A percentile compares a stretch with the other conserved stretches of the same genome.
Evolutionary conservation across 2,113 vertebrate genomes (phyloP).

Genomic region (Chelonoidis abingdonii): DNA sequence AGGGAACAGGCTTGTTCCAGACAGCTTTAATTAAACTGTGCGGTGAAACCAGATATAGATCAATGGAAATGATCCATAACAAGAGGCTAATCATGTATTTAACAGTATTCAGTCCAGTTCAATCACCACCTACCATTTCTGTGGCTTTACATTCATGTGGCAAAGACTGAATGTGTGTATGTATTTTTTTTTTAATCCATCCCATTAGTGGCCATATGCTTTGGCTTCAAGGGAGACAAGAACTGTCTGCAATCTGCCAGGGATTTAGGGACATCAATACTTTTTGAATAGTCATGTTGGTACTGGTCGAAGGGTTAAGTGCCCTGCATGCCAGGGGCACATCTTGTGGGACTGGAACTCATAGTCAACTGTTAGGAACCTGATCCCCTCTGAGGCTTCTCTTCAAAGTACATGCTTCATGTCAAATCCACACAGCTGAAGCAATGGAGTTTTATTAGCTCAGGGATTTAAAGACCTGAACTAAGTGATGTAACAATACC

Average conservation of each 20-base stretch:
- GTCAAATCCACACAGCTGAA: conserved; percentile 75
- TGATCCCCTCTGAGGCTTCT: conserved; percentile 76
- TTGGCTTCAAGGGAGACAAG: conserved; percentile 80
- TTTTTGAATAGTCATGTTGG: conserved; percentile 87
- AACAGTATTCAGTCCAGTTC: conserved; percentile 79
- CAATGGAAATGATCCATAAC: conserved; percentile 85
- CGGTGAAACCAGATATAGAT: conserved; percentile 82
- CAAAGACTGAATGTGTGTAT: conserved; percentile 73
- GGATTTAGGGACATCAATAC: conserved; percentile 90
- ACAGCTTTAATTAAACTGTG: conserved; percentile 86
- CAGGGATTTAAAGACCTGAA: conserved; percentile 77
- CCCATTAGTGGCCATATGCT: conserved; percentile 89
- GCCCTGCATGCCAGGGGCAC: conserved; percentile 81
- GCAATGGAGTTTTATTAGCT: conserved; percentile 76
- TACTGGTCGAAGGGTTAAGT: conserved; percentile 89
- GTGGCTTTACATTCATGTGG: conserved; percentile 72
- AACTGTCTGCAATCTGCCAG: conserved; percentile 85
- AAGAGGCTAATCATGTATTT: conserved; percentile 85
- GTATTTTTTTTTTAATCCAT: conserved; percentile 79
- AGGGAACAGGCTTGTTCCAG: conserved; percentile 79
- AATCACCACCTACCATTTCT: conserved; percentile 80
- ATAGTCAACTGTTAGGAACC: conserved; percentile 78
- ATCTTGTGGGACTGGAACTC: conserved; percentile 81
- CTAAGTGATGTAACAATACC: conserved; percentile 66
- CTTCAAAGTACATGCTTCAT: conserved; percentile 71